Evolutionary conservation across 2,113 vertebrate genomes (phyloP), one percentile per base, ranked within the genome.

Genomic region (Larimichthys polyactis): DNA sequence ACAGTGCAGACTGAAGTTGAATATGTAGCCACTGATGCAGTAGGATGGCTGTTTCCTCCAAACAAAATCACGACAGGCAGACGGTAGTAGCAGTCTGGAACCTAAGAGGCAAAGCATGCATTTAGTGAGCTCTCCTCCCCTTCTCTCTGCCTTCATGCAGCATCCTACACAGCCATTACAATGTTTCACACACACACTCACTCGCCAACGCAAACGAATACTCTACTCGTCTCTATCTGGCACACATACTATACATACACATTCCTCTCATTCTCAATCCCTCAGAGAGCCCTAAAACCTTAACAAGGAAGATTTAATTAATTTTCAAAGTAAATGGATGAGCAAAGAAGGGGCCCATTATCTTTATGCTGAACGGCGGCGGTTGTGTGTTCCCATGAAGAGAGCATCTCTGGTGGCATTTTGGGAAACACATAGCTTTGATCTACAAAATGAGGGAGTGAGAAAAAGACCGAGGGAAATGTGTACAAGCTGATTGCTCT

Each of bases 251-350:
- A 17, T 19, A 76, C 36, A 43, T 71, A 63, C 64, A 75, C 44
- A 51, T 17, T 69, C 69, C 22, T 5, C 75, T 72, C 24, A 55
- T 71, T 59, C 48, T 4, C 57, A 79, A 68, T 83, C 58, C 88
- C 78, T 67, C 1, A 43, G 81, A 84, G 84, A 84, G 71, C 17
- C 68, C 44, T 88, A 77, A 86, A 90, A 83, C 75, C 75, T 78
- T 88, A 91, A 90, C 79, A 75, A 89, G 71, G 72, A 87, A 76
- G 74, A 87, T 84, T 87, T 92, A 90, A 93, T 93, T 91, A 89
- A 83, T 87, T 92, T 92, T 80, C 71, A 70, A 89, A 79, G 80
- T 91, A 91, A 93, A 93, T 78, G 83, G 85, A 51, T 83, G 86
- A 87, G 84, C 77, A 67, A 77, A 82, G 52, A 76, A 70, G 58